phyloP scores from a whole-genome alignment of 1,140 invertebrate genomes.

The Drosophila pallidifrons region DNA sequence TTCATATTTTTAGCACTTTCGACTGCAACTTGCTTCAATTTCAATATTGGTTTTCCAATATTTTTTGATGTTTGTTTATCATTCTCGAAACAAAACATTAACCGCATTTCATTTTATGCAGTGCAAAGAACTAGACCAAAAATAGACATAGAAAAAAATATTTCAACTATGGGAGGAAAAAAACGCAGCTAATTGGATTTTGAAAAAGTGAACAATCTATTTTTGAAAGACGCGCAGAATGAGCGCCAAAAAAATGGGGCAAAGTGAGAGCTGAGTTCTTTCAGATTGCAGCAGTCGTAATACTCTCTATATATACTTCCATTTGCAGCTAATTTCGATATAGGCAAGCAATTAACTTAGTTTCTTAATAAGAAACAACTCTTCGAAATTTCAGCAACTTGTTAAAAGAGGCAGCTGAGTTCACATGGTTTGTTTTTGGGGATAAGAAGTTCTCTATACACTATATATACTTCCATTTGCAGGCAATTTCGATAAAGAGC shows the following conservation, averaged over 20 bases:
- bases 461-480: neutral
- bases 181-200: constrained; percentile 73
- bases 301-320: constrained; percentile 1
- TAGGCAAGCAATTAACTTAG: neutral
- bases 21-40: constrained; percentile 39
- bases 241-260: constrained; percentile 10
- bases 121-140: constrained; percentile 54
- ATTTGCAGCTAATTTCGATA: too few relatives aligned
- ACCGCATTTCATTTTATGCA: constrained; percentile 48
- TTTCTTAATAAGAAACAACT: neutral
- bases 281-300: neutral
- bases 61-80: constrained; percentile 55
- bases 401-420: neutral
- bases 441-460: neutral
- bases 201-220: constrained; percentile 23
- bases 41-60: constrained; percentile 37
- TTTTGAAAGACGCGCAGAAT: neutral
- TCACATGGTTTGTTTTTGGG: neutral
- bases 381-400: constrained; percentile 1
- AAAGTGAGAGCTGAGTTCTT: neutral
- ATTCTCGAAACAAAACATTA: constrained; percentile 40
- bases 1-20: constrained; percentile 30
- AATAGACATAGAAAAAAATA: constrained; percentile 55
- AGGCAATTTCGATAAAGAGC: too few relatives aligned
- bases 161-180: constrained; percentile 30